phyloP scores from a whole-genome alignment of 2,113 vertebrate genomes.

The Numenius arquata region DNA sequence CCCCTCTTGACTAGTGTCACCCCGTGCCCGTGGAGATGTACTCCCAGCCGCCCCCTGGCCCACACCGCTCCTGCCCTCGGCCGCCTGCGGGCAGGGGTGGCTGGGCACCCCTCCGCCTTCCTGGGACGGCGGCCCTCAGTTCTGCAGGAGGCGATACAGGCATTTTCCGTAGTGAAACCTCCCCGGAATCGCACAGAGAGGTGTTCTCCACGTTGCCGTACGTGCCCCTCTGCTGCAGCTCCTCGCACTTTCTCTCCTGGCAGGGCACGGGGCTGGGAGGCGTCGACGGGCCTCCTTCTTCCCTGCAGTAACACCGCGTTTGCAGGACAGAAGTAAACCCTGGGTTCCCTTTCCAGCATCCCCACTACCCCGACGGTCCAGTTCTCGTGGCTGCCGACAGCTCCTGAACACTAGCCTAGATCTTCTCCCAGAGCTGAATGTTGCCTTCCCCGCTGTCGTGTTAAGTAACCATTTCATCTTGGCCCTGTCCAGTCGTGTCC shows the following conservation, averaged over 20 bases:
- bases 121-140: not conserved
- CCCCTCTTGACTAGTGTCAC: fast-evolving
- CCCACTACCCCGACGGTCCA: not conserved
- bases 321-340: not conserved
- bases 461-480: conserved; percentile 60
- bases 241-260: not conserved
- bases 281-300: not conserved
- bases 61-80: fast-evolving
- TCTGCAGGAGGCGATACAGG: not conserved
- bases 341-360: conserved; percentile 3
- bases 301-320: fast-evolving
- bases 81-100: not conserved
- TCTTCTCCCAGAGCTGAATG: conserved; percentile 53
- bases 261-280: not conserved
- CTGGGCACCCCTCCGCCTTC: not conserved
- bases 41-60: not conserved
- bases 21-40: fast-evolving
- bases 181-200: not conserved
- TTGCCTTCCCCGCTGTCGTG: conserved; percentile 55
- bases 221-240: fast-evolving
- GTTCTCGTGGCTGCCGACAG: conserved; percentile 32
- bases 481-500: conserved; percentile 57
- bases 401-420: conserved; percentile 50
- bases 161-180: not conserved
- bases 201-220: fast-evolving